Conservation (phyloP, 2,113 vertebrate species). For the Hucho hucho region DNA sequence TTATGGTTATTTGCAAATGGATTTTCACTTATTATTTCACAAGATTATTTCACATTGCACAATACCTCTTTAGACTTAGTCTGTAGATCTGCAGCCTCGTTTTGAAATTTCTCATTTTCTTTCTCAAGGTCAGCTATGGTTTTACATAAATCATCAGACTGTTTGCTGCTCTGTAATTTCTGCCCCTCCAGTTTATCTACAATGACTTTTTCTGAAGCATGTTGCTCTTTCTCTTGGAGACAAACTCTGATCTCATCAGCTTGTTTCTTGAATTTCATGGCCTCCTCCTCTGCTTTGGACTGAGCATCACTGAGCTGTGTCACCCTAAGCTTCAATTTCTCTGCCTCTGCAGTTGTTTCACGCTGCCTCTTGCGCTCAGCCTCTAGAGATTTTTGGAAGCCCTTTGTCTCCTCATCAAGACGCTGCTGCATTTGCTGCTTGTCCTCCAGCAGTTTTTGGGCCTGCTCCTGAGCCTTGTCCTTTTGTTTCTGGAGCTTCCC, state of each 20-base stretch:
- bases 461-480: conserved; percentile 87
- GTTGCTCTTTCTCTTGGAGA: conserved; percentile 80
- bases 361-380: conserved; percentile 85
- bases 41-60: conserved; percentile 10
- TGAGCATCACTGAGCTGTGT: conserved; percentile 86
- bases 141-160: conserved; percentile 79
- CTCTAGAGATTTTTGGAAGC: conserved; percentile 88
- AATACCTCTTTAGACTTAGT: conserved; percentile 92
- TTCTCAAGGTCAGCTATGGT: conserved; percentile 84
- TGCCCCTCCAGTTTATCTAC: conserved; percentile 89
- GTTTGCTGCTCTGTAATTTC: conserved; percentile 84
- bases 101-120: conserved; percentile 86
- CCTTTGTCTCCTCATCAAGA: conserved; percentile 85
- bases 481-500: conserved; percentile 92
- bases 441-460: conserved; percentile 87
- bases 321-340: conserved; percentile 84
- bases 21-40: too few relatives aligned
- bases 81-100: conserved; percentile 83
- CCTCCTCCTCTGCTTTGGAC: conserved; percentile 85
- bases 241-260: conserved; percentile 83
- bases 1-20: too few relatives aligned
- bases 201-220: conserved; percentile 75
- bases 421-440: conserved; percentile 89
- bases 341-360: conserved; percentile 82
- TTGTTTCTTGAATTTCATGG: conserved; percentile 87